A percentile compares a stretch with the other conserved stretches of the same genome.
phyloP scores from a whole-genome alignment of 2,888 invertebrate genomes.

The Tinea trinotella region DNA sequence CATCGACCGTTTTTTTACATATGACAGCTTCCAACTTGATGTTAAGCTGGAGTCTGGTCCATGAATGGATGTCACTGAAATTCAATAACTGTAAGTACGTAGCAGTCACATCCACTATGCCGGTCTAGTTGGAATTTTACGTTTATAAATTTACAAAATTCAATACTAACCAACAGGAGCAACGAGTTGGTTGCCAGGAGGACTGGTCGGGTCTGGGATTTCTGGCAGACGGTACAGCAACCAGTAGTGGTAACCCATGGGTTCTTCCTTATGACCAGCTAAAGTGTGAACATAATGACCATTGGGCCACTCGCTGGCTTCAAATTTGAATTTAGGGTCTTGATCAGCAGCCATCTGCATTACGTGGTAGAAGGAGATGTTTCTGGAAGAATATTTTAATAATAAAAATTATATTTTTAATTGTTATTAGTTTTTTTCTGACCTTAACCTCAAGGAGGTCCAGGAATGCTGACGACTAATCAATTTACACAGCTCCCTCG shows the following conservation, averaged over 20 bases:
- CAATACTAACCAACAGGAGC: constrained; percentile 85
- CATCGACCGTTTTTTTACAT: too few species aligned
- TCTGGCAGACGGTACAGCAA: constrained; percentile 86
- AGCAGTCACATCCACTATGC: too few species aligned
- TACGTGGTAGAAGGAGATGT: constrained; percentile 78
- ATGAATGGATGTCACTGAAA: too few species aligned
- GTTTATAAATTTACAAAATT: too few species aligned
- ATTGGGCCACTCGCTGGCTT: constrained; percentile 92
- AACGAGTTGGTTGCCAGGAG: constrained; percentile 89
- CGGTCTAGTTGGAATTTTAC: too few species aligned
- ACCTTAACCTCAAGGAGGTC: too few species aligned
- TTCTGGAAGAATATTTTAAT: constrained; percentile 45
- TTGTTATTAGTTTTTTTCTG: not conserved
- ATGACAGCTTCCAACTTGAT: too few species aligned
- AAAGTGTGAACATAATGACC: constrained; percentile 93
- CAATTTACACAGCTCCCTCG: too few species aligned
- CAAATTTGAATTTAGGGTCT: constrained; percentile 80
- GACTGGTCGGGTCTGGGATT: constrained; percentile 83
- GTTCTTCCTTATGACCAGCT: constrained; percentile 84
- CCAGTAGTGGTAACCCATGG: constrained; percentile 92
- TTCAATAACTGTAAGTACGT: too few species aligned
- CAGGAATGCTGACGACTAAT: too few species aligned
- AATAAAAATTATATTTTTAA: constrained; percentile 21
- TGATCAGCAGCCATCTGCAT: constrained; percentile 89
- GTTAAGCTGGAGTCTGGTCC: too few species aligned